Conservation (phyloP, 1,140 invertebrate species). For the Drosophila sp. region DNA sequence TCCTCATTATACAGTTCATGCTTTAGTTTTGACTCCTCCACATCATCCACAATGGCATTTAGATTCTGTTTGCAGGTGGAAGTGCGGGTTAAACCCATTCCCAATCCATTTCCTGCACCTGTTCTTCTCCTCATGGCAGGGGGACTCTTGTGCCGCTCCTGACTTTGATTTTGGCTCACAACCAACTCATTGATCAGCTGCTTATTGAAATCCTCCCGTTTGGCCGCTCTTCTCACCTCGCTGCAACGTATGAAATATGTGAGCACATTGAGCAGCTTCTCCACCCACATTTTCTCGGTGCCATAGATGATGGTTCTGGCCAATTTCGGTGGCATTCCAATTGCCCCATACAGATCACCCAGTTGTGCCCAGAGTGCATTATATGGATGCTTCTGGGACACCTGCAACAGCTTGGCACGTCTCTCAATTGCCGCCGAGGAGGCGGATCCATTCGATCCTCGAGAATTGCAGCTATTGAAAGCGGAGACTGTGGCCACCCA, state of each 20-base stretch:
- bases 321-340: conserved; percentile 90
- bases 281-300: conserved; percentile 88
- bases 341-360: conserved; percentile 92
- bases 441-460: conserved; percentile 51
- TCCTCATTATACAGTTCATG: conserved; percentile 33
- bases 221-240: conserved; percentile 86
- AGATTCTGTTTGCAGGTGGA: conserved; percentile 79
- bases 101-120: conserved; percentile 42
- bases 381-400: conserved; percentile 86
- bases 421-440: conserved; percentile 78
- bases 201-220: conserved; percentile 83
- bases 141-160: conserved; percentile 60
- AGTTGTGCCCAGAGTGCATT: conserved; percentile 95
- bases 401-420: conserved; percentile 74
- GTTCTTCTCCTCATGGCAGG: conserved; percentile 31
- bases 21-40: conserved; percentile 28
- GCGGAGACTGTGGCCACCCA: conserved; percentile 92
- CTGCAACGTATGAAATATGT: conserved; percentile 94
- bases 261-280: conserved; percentile 88
- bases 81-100: conserved; percentile 31
- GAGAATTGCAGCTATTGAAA: conserved; percentile 66
- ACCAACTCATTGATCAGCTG: conserved; percentile 70
- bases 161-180: conserved; percentile 42
- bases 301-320: conserved; percentile 92
- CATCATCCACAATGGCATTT: conserved; percentile 66